phyloP scores from a whole-genome alignment of 1,140 invertebrate species.

The Onthophagus taurus region DNA sequence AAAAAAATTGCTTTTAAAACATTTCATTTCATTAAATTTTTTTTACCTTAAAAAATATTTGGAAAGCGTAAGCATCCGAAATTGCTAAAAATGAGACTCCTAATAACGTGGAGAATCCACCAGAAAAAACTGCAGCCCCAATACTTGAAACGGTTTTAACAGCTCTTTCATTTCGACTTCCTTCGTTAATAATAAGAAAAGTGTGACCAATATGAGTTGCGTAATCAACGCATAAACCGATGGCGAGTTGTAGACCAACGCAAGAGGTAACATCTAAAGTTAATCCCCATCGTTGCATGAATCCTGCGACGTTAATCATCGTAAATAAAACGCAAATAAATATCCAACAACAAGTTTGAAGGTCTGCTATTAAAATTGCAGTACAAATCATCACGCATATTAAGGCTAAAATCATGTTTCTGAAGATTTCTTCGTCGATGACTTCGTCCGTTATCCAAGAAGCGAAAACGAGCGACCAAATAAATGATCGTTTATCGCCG shows the following conservation, averaged over 20 bases:
- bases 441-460: conserved; percentile 72
- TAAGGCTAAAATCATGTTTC: conserved; percentile 70
- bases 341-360: conserved; percentile 69
- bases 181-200: conserved; percentile 51
- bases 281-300: conserved; percentile 70
- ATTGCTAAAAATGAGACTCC: conserved; percentile 62
- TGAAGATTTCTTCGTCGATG: conserved; percentile 64
- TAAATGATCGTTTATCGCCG: conserved; percentile 50
- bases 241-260: conserved; percentile 73
- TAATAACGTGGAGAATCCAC: conserved; percentile 69
- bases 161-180: conserved; percentile 50
- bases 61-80: conserved; percentile 70
- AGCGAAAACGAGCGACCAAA: conserved; percentile 61
- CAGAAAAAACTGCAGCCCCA: conserved; percentile 69
- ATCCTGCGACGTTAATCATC: conserved; percentile 70
- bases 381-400: conserved; percentile 75
- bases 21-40: neutral
- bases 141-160: conserved; percentile 63
- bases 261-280: conserved; percentile 81
- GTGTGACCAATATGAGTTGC: conserved; percentile 82
- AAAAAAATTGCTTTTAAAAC: conserved; percentile 21
- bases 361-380: conserved; percentile 67
- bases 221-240: conserved; percentile 82
- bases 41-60: conserved; percentile 64
- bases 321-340: conserved; percentile 68